Percentiles rank a stretch among this genome's conserved stretches.
These are phyloP conservation scores for Erannis defoliaria DNA, from an alignment of 2,888 invertebrate genomes.

Conservation along the genomic window DNA sequence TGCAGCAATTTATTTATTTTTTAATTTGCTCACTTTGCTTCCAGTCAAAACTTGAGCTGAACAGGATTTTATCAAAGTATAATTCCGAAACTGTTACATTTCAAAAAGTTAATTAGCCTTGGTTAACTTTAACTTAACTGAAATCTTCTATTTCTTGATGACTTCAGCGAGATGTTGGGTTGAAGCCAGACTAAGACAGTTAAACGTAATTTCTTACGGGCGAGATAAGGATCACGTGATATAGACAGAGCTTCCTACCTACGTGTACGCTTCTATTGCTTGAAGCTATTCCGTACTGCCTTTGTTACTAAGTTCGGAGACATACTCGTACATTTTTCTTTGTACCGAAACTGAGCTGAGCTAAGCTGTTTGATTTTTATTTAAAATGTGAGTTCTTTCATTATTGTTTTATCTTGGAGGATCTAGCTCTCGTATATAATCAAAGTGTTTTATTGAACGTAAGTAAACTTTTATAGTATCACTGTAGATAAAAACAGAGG, in stretches of 20 bases:
- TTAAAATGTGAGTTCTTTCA: background rate
- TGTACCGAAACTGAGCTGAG: slow-evolving; percentile 6
- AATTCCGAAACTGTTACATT: slow-evolving; percentile 19
- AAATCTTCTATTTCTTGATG: slow-evolving; percentile 20
- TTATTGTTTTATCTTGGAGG: too few relatives aligned
- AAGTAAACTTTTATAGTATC: background rate
- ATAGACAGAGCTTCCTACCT: background rate
- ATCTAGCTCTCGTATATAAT: too few relatives aligned
- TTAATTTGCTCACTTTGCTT: slow-evolving; percentile 10
- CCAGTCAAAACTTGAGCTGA: slow-evolving; percentile 12
- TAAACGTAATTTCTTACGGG: slow-evolving; percentile 6
- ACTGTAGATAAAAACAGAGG: background rate
- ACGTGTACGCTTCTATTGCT: slow-evolving; percentile 28
- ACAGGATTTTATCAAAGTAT: slow-evolving; percentile 7
- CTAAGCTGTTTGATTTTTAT: slow-evolving; percentile 1
- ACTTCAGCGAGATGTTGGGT: slow-evolving; percentile 2
- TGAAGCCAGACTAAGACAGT: slow-evolving; percentile 19
- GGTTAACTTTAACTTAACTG: slow-evolving; percentile 18
- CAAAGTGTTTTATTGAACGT: background rate
- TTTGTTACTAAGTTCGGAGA: slow-evolving; percentile 25
- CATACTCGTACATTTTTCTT: slow-evolving; percentile 13
- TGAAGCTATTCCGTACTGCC: slow-evolving; percentile 29
- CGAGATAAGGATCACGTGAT: slow-evolving; percentile 30
- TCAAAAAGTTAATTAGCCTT: slow-evolving; percentile 18
- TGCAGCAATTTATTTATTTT: slow-evolving; percentile 6